phyloP scores from a whole-genome alignment of 2,888 invertebrate species.

The Pecten maximus region DNA sequence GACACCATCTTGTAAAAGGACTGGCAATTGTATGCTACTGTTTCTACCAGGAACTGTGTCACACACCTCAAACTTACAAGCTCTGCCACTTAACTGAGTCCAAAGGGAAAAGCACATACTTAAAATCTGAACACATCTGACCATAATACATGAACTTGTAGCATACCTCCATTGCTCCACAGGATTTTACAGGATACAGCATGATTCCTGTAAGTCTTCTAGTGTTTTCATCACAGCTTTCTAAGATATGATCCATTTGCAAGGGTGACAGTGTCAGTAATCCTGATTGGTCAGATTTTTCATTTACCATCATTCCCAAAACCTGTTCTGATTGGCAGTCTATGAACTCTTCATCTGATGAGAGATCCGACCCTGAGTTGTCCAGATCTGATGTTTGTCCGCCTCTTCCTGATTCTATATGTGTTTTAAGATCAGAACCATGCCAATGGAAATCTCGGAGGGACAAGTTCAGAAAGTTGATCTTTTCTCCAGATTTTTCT shows the following conservation, averaged over 20 bases:
- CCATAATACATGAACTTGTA: too few species aligned
- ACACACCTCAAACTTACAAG: too few species aligned
- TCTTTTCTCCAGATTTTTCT: constrained; percentile 57
- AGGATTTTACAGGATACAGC: constrained; percentile 96
- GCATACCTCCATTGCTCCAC: constrained; percentile 87
- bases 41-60: too few species aligned
- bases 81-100: neutral
- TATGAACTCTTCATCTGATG: constrained; percentile 30
- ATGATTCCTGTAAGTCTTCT: constrained; percentile 83
- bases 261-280: neutral
- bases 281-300: neutral
- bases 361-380: neutral
- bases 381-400: neutral
- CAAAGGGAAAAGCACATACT: neutral
- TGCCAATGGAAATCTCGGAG: neutral
- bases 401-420: neutral
- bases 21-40: too few species aligned
- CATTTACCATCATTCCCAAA: neutral
- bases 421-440: neutral
- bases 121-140: too few species aligned
- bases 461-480: constrained; percentile 46
- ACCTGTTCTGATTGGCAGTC: constrained; percentile 1
- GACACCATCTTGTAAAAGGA: too few species aligned
- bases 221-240: constrained; percentile 51
- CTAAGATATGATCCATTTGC: constrained; percentile 8